Base-by-base conservation (phyloP, 2,888 invertebrate genomes). In the Leptinotarsa juncta region DNA sequence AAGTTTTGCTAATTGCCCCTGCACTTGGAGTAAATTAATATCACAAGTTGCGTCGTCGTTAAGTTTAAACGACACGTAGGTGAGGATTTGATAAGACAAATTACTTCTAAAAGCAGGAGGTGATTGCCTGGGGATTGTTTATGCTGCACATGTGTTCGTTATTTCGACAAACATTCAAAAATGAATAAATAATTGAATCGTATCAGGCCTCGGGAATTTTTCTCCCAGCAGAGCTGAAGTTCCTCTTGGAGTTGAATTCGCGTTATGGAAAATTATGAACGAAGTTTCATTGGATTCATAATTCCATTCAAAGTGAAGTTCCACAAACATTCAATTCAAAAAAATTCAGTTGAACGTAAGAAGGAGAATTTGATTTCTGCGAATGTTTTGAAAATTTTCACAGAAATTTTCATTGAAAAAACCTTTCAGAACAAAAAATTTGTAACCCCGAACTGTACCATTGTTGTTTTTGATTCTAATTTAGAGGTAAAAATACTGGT, bases 81-180 rank as follows among this genome's bases (percentile, higher is more conserved):
- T 72, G 72, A 70, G 62, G 72, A 75, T 75, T 72, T 75, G 65
- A 75, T 72, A 65, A 75, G 75, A 75, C 70, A 70, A 75, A 75
- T 72, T 72, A 75, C 65, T 51, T 14, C n/a, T n/a, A 42, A 51
- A 60, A 67, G 53, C 67, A 57, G 50, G 67, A 66, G 60, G 55
- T 12, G 68, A 67, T 68, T 57, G 68, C 65, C 60, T 23, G 5
- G 20, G 10, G 55, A n/a, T n/a, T n/a, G n/a, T n/a, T n/a, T n/a
- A n/a, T n/a, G n/a, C n/a, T n/a, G n/a, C n/a, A n/a, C n/a, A n/a
- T n/a, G n/a, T n/a, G n/a, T n/a, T n/a, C n/a, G n/a, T n/a, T n/a
- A n/a, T n/a, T n/a, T n/a, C n/a, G n/a, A 55, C 15, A n/a, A 53
- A 32, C 18, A 32, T 32, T 14, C 14, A 57, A 5, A 68, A 55